Base-by-base conservation (phyloP, 2,113 vertebrate genomes). In the Hippoglossus stenolepis region DNA sequence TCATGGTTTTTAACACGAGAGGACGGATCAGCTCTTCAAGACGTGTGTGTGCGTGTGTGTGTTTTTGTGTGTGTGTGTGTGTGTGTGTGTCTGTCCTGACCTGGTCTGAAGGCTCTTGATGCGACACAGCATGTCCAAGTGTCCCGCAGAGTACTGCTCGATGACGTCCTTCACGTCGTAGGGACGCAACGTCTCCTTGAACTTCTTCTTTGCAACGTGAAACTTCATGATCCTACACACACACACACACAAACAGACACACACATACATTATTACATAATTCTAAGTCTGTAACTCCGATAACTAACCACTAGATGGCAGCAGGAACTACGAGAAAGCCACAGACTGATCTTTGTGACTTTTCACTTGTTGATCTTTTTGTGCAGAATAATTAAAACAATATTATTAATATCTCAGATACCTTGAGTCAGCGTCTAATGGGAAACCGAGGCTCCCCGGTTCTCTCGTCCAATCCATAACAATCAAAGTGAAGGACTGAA, bases 151-250 rank as follows among this genome's bases (percentile, higher is more conserved):
- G 92, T 99, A 99, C 87, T 99, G 98, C 91, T 99, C 98, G 67
- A 99, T 99, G 59, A 99, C 98, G 84, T 99, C 98, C 92, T 99
- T 99, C 82, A 99, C 98, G 70, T 99, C 98, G 45, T 99, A 99
- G 0, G 98, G 98, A 60, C 98, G 96, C 78, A 99, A 70, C 0
- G 98, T 99, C 94, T 99, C 98, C 90, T 99, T 99, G 86, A 99
- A 99, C 90, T 99, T 99, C 80, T 98, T 96, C 91, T 99, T 99
- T 77, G 98, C 98, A 70, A 99, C 97, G 5, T 99, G 96, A 86
- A 99, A 99, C 90, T 98, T 99, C 97, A 99, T 99, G 86, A 99
- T 98, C 93, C 98, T 99, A 64, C 18, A 76, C 10, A 73, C 13
- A 64, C 28, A 73, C 4, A 59, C 5, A 70, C 18, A 66, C 13